Evolutionary conservation across 2,888 invertebrate species (phyloP), one percentile per base, ranked within the genome.

Genomic region (Notodonta dromedarius): DNA sequence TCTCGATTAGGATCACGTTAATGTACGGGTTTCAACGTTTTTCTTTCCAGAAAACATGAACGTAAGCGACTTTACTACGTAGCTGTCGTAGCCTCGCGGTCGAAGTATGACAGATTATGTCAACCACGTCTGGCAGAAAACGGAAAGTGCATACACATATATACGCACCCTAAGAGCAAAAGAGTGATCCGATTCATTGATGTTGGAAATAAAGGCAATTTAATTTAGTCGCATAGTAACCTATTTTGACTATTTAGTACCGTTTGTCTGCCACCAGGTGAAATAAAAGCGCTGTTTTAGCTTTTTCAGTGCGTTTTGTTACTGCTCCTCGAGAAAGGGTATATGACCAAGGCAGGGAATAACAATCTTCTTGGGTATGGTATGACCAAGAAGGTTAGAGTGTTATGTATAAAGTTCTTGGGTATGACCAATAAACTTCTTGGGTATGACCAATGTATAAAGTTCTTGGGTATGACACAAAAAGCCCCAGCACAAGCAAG

Each of bases 191-290:
- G 72, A 77, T 51, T 63, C 62, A 57, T 69, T 71, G 70, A 65
- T 71, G 68, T 71, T 73, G 60, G 63, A 58, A 68, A 61, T 58
- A 66, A 52, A 35, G 61, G 57, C 71, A 65, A 70, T 74, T 74
- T 55, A 65, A 83, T 76, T 84, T 88, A 60, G 82, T 71, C 66
- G 89, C 60, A 35, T 87, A 77, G 70, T 84, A 90, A 76, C 90
- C 89, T 93, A 93, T 93, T 93, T 93, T 93, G 92, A 93, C 93
- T 88, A 93, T 88, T 84, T 91, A 89, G 86, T 93, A 69, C 87
- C 55, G 2, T 79, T 79, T 84, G 90, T 90, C 90, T 91, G 84
- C 91, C 91, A 85, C 89, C 75, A 89, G 93, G 80, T 67, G 84
- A 77, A 73, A 71, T 74, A 73, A 75, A 70, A 77, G 89, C 89